A percentile compares a stretch with the other conserved stretches of the same genome.
phyloP scores from a whole-genome alignment of 2,113 vertebrate genomes.

The Phoenicopterus ruber region DNA sequence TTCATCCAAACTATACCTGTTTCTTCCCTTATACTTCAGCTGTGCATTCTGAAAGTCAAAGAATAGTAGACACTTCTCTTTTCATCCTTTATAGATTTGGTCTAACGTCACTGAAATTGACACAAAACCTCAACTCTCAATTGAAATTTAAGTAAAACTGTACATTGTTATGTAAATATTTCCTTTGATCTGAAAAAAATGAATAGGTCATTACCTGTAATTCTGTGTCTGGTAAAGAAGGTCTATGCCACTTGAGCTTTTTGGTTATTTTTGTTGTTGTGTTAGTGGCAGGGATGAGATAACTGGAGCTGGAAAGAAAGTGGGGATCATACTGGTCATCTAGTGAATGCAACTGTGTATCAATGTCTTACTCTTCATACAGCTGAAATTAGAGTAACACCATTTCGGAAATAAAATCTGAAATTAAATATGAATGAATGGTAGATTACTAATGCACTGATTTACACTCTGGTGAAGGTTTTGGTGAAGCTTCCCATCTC shows the following conservation, averaged over 20 bases:
- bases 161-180: background rate
- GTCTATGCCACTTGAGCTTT: background rate
- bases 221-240: background rate
- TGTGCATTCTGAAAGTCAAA: background rate
- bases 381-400: background rate
- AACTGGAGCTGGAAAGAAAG: background rate
- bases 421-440: background rate
- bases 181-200: background rate
- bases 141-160: background rate
- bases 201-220: background rate
- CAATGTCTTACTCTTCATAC: background rate
- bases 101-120: background rate
- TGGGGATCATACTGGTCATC: background rate
- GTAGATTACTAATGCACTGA: background rate
- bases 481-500: background rate
- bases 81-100: background rate
- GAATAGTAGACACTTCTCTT: background rate
- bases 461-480: background rate
- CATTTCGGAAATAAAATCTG: background rate
- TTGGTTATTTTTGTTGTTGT: background rate
- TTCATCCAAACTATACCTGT: background rate
- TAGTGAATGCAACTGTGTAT: background rate
- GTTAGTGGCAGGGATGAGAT: background rate
- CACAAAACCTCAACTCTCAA: background rate
- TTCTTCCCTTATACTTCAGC: background rate